Evolutionary conservation across 2,797 vertebrate genomes (phyloP).

Genomic region (Muscicapa comitata): DNA sequence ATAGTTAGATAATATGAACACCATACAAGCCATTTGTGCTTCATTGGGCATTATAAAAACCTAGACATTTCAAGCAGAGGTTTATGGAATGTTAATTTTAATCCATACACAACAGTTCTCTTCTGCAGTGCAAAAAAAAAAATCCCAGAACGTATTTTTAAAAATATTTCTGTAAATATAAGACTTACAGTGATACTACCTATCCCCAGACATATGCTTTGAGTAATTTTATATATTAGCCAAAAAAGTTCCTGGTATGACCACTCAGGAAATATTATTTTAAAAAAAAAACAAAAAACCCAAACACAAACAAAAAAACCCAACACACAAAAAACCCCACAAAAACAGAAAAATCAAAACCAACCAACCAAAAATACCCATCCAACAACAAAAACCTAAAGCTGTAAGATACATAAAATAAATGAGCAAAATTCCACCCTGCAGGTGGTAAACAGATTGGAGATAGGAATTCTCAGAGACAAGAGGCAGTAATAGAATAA

Average conservation of each 20-base stretch:
- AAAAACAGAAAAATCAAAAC: neutral
- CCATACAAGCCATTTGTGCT: neutral
- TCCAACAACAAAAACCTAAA: neutral
- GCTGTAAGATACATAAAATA: neutral
- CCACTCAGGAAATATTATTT: neutral
- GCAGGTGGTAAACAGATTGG: neutral
- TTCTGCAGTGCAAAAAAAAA: neutral
- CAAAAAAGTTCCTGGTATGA: neutral
- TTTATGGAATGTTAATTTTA: neutral
- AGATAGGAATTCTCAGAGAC: neutral
- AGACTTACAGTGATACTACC: neutral
- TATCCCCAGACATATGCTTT: neutral
- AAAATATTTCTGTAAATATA: neutral
- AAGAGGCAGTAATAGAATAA: neutral
- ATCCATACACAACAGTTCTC: neutral
- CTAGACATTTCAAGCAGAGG: fast-evolving
- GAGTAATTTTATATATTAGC: neutral
- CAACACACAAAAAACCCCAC: too few relatives aligned
- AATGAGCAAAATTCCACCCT: neutral
- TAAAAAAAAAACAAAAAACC: neutral
- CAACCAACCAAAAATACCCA: neutral
- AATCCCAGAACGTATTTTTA: neutral
- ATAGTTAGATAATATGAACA: neutral
- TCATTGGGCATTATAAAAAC: neutral
- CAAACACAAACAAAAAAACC: neutral